Percentiles rank a stretch among this genome's conserved stretches.
Evolutionary conservation across 2,113 vertebrate species (phyloP).

Genomic region (Caracal caracal): DNA sequence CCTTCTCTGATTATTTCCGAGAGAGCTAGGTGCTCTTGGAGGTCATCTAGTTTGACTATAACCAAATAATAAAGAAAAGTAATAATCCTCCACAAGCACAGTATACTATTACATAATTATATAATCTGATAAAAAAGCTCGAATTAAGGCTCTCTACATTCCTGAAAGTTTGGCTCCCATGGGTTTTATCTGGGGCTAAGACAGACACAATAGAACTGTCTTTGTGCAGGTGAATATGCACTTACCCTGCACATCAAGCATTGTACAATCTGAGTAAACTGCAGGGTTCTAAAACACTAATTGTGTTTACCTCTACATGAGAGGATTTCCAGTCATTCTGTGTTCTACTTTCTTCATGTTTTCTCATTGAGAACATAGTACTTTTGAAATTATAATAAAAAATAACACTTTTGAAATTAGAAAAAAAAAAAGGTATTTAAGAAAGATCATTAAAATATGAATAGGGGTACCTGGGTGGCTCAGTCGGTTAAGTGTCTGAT

Average conservation of each 20-base stretch:
- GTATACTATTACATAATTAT: conserved; percentile 11
- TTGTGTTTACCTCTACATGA: not conserved
- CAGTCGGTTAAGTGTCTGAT: too few relatives aligned
- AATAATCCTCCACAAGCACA: not conserved
- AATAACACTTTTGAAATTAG: conserved; percentile 5
- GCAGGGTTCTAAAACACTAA: not conserved
- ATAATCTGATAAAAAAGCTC: conserved; percentile 41
- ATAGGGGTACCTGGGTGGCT: too few relatives aligned
- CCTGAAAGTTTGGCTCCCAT: not conserved
- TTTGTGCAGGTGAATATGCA: not conserved
- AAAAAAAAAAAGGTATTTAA: not conserved
- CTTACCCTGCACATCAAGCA: conserved; percentile 8
- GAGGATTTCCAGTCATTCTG: not conserved
- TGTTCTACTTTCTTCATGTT: not conserved
- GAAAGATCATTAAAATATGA: not conserved
- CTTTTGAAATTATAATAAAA: conserved; percentile 45
- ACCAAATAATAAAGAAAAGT: conserved; percentile 6
- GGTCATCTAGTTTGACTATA: not conserved
- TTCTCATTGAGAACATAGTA: not conserved
- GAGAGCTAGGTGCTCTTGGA: not conserved
- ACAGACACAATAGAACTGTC: not conserved
- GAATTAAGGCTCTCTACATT: conserved; percentile 18
- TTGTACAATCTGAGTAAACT: conserved; percentile 41
- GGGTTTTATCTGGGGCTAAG: not conserved
- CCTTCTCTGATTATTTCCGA: not conserved